A percentile compares a stretch with the other conserved stretches of the same genome.
Evolutionary conservation across 2,888 invertebrate genomes (phyloP).

Genomic region (Cheilosia vulpina): DNA sequence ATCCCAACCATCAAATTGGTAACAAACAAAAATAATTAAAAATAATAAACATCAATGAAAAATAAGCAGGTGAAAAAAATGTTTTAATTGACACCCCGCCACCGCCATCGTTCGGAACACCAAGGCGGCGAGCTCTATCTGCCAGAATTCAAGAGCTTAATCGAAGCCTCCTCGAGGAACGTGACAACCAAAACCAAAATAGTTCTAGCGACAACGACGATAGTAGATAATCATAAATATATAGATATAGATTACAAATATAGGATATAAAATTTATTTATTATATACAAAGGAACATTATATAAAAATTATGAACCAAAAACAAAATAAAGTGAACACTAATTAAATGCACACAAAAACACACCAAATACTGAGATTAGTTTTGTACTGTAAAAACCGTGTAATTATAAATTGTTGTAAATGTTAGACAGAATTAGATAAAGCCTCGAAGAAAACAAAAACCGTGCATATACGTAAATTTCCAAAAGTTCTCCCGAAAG

Average conservation of each 20-base stretch:
- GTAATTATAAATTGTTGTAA: constrained; percentile 59
- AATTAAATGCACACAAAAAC: constrained; percentile 71
- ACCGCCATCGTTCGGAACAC: constrained; percentile 82
- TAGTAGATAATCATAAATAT: constrained; percentile 79
- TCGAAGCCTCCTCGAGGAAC: constrained; percentile 83
- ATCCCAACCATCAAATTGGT: constrained; percentile 53
- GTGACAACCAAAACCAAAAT: constrained; percentile 82
- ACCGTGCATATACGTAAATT: constrained; percentile 43
- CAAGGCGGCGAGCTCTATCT: constrained; percentile 83
- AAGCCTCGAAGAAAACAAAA: constrained; percentile 15
- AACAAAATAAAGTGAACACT: constrained; percentile 60
- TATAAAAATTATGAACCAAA: constrained; percentile 12
- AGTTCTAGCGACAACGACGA: constrained; percentile 83
- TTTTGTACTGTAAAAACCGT: constrained; percentile 68
- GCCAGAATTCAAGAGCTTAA: constrained; percentile 83
- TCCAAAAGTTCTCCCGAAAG: constrained; percentile 26
- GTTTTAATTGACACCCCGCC: constrained; percentile 90
- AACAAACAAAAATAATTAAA: constrained; percentile 45
- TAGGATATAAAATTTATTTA: constrained; percentile 65
- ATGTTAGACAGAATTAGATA: constrained; percentile 46
- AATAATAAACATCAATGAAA: constrained; percentile 42
- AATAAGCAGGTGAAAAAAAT: constrained; percentile 90
- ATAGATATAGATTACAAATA: constrained; percentile 35
- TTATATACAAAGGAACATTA: constrained; percentile 52
- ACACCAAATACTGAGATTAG: constrained; percentile 57